A percentile compares a stretch with the other conserved stretches of the same genome.
phyloP scores from a whole-genome alignment of 1,140 invertebrate species.

The Holcopasites calliopsidis region DNA sequence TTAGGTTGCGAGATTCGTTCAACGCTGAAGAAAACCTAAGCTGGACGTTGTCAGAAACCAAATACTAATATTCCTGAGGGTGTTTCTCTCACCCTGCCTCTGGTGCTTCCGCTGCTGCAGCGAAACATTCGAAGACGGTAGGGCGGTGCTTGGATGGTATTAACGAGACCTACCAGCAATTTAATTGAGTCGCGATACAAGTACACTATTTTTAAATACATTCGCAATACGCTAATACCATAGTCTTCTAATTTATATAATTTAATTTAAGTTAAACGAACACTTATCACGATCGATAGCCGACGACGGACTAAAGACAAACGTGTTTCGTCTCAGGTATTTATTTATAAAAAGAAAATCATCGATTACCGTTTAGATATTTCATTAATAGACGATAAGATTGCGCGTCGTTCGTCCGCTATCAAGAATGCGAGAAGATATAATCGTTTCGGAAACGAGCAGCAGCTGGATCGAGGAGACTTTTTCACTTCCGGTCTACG shows the following conservation, averaged over 20 bases:
- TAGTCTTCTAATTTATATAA: background rate
- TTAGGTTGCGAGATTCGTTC: background rate
- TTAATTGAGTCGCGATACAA: too few relatives aligned
- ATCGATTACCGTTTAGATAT: background rate
- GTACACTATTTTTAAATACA: too few relatives aligned
- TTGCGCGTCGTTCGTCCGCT: background rate
- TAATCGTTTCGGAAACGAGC: slow-evolving; percentile 12
- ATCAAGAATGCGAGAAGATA: slow-evolving; percentile 49
- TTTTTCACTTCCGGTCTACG: slow-evolving; percentile 5
- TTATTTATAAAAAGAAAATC: background rate
- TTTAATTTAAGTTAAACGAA: background rate
- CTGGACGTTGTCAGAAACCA: slow-evolving; percentile 11
- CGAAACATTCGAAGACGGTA: slow-evolving; percentile 46
- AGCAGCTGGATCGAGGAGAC: slow-evolving; percentile 50
- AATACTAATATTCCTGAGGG: slow-evolving; percentile 46
- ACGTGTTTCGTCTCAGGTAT: background rate
- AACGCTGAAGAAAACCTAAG: slow-evolving; percentile 22
- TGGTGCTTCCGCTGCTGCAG: slow-evolving; percentile 53
- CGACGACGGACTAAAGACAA: background rate
- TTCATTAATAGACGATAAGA: slow-evolving; percentile 13
- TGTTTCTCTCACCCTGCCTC: slow-evolving; percentile 50
- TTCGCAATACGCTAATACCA: too few relatives aligned
- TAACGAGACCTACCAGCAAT: too few relatives aligned
- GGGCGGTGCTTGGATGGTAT: background rate
- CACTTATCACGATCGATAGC: background rate